These are phyloP conservation scores for Drosophila aldrichi DNA, from an alignment of 2,888 invertebrate genomes.

Conservation along the genomic window DNA sequence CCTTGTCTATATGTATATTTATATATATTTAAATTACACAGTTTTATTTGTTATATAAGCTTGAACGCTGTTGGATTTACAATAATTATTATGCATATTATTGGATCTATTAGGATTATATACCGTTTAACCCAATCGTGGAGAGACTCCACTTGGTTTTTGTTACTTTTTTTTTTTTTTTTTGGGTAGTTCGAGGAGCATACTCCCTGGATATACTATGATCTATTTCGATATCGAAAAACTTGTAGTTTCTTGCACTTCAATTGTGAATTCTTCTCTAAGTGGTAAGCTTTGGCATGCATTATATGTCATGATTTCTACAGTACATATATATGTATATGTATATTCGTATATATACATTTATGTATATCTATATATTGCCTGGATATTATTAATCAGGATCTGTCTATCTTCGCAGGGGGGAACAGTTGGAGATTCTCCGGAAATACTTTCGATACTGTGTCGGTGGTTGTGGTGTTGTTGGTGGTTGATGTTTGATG, in stretches of 20 bases:
- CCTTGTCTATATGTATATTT: slow-evolving; percentile 22
- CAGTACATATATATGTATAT: slow-evolving; percentile 38
- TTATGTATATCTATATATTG: slow-evolving; percentile 29
- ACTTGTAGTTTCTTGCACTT: slow-evolving; percentile 79
- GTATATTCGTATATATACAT: slow-evolving; percentile 14
- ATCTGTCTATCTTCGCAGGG: slow-evolving; percentile 21
- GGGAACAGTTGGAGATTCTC: slow-evolving; percentile 57
- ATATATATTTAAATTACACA: slow-evolving; percentile 68
- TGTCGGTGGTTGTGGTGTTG: slow-evolving; percentile 38
- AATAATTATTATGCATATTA: slow-evolving; percentile 52
- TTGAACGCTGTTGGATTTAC: slow-evolving; percentile 37
- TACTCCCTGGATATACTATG: slow-evolving; percentile 20
- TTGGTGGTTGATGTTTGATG: background rate
- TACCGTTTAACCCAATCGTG: slow-evolving; percentile 33
- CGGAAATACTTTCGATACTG: slow-evolving; percentile 63
- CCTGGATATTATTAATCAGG: slow-evolving; percentile 23
- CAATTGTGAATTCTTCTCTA: slow-evolving; percentile 68
- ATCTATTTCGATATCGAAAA: slow-evolving; percentile 51
- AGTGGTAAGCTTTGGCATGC: slow-evolving; percentile 84
- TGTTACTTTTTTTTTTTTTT: too few species aligned
- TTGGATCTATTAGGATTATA: slow-evolving; percentile 66
- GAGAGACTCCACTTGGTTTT: background rate
- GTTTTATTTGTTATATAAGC: slow-evolving; percentile 48
- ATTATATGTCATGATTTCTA: slow-evolving; percentile 83
- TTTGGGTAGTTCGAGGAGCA: slow-evolving; percentile 10